phyloP scores from a whole-genome alignment of 2,797 vertebrate species.

The Lithobates sylvaticus region DNA sequence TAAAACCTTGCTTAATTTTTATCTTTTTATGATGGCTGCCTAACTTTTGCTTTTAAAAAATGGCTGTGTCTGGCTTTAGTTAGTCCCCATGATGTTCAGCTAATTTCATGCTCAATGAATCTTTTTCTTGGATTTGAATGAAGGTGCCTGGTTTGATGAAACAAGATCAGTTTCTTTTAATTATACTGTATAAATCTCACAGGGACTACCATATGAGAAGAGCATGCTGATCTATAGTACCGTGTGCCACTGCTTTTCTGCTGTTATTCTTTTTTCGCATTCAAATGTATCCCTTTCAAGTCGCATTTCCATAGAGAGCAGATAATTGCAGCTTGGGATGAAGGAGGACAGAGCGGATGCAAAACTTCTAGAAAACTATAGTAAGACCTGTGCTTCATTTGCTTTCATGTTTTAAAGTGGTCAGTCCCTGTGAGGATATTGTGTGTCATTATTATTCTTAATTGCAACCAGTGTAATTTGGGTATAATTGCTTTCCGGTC shows the following conservation, averaged over 20 bases:
- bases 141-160: constrained; percentile 29
- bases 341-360: constrained; percentile 13
- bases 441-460: constrained; percentile 21
- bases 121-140: constrained; percentile 10
- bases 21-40: neutral
- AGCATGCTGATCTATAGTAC: constrained; percentile 10
- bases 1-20: neutral
- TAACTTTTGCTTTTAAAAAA: neutral
- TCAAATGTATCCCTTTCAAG: constrained; percentile 54
- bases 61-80: neutral
- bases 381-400: neutral
- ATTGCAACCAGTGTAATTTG: constrained; percentile 25
- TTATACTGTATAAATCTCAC: constrained; percentile 31
- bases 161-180: constrained; percentile 41
- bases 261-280: constrained; percentile 26
- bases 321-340: constrained; percentile 48
- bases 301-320: constrained; percentile 33
- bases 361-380: constrained; percentile 21
- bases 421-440: constrained; percentile 21
- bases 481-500: constrained; percentile 20
- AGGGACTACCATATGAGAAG: constrained; percentile 2
- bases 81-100: neutral
- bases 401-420: constrained; percentile 47
- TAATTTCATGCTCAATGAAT: neutral
- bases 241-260: constrained; percentile 23